phyloP scores from a whole-genome alignment of 2,113 vertebrate genomes.

The Acrocephalus arundinaceus region DNA sequence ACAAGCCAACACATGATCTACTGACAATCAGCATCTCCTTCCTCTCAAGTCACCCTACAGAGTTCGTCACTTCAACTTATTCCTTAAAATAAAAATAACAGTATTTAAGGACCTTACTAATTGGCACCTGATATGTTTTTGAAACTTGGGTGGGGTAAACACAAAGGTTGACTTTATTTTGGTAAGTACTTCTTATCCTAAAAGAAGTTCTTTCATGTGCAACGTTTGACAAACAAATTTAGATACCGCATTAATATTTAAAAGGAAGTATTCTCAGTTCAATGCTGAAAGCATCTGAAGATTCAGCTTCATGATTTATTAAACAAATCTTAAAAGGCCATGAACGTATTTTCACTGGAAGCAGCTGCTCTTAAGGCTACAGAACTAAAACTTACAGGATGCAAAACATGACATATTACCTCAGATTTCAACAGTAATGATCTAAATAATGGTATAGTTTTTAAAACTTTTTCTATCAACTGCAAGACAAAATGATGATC shows the following conservation, averaged over 20 bases:
- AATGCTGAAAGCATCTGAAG: constrained; percentile 79
- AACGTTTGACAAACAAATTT: constrained; percentile 69
- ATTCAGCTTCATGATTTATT: constrained; percentile 86
- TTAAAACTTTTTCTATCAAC: background rate
- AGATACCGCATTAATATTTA: constrained; percentile 82
- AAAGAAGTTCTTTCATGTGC: constrained; percentile 72
- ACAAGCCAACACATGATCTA: background rate
- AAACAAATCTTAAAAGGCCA: constrained; percentile 66
- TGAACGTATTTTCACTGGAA: constrained; percentile 41
- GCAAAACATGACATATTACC: background rate
- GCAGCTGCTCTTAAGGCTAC: constrained; percentile 39
- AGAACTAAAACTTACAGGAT: constrained; percentile 3
- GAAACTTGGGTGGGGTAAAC: background rate
- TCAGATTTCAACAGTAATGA: background rate
- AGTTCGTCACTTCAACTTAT: background rate
- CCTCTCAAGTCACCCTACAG: background rate
- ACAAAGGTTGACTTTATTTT: constrained; percentile 29
- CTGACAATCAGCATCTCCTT: background rate
- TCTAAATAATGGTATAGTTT: background rate
- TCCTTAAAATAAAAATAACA: constrained; percentile 33
- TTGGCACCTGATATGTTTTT: constrained; percentile 1
- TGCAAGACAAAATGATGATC: background rate
- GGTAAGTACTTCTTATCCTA: constrained; percentile 9
- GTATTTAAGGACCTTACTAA: background rate
- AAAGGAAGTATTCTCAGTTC: constrained; percentile 85